These are phyloP conservation scores for Heteropelma amictum DNA, from an alignment of 2,888 invertebrate genomes.

Conservation along the genomic window DNA sequence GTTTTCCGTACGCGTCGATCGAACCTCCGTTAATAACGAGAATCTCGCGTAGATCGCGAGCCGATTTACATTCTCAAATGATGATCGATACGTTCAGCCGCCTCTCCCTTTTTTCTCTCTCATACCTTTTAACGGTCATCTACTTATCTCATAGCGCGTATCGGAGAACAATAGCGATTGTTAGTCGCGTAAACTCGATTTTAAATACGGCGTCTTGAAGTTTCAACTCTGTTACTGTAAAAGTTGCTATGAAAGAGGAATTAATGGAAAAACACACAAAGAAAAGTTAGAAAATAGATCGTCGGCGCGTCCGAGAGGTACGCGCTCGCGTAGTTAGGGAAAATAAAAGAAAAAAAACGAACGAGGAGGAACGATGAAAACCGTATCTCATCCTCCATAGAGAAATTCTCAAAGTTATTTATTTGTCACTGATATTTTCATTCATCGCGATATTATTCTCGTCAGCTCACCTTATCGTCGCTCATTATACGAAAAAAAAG, in stretches of 20 bases:
- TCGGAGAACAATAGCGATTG: not conserved
- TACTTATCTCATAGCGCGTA: not conserved
- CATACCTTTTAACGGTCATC: constrained; percentile 14
- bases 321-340: constrained; percentile 18
- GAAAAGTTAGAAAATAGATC: not conserved
- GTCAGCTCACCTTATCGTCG: constrained; percentile 15
- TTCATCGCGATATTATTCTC: constrained; percentile 34
- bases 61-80: constrained; percentile 19
- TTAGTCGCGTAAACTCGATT: constrained; percentile 33
- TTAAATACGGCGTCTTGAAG: constrained; percentile 31
- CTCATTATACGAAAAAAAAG: constrained; percentile 15
- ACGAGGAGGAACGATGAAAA: not conserved
- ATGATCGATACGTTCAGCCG: constrained; percentile 12
- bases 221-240: constrained; percentile 35
- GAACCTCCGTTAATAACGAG: constrained; percentile 19
- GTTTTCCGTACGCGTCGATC: constrained; percentile 5
- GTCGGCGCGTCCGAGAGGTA: constrained; percentile 16
- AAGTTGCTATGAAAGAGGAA: constrained; percentile 4
- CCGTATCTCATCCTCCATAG: too few species aligned
- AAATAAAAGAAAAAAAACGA: constrained; percentile 37
- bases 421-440: constrained; percentile 53
- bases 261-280: not conserved
- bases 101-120: not conserved
- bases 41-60: constrained; percentile 57
- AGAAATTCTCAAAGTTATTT: constrained; percentile 55